Evolutionary conservation across 2,888 invertebrate species (phyloP).

Genomic region (Dendrolimus houi): DNA sequence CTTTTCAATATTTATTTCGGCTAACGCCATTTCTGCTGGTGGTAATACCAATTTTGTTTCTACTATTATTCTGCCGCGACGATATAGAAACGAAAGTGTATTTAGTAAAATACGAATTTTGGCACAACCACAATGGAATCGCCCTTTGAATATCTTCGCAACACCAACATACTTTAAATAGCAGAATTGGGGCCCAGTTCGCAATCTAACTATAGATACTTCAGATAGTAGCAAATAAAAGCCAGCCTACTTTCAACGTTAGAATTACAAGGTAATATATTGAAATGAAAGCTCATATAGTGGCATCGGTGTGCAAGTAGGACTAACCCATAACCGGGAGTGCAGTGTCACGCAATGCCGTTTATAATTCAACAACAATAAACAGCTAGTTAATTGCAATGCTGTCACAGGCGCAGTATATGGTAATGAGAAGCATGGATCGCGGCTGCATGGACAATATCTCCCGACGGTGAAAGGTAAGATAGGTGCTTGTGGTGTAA

Average conservation of each 20-base stretch:
- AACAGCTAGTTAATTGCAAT: conserved; percentile 75
- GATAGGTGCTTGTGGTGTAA: conserved; percentile 37
- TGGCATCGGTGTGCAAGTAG: conserved; percentile 7
- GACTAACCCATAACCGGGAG: conserved; percentile 20
- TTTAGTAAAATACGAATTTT: no score
- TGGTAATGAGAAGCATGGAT: conserved; percentile 74
- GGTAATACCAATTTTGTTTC: no score
- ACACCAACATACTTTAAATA: no score
- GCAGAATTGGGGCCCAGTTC: no score
- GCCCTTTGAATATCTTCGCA: no score
- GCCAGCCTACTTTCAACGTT: not conserved
- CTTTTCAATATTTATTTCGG: no score
- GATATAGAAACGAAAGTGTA: no score
- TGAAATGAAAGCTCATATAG: conserved; percentile 22
- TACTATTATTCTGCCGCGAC: no score
- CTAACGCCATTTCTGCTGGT: no score
- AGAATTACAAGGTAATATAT: conserved; percentile 18
- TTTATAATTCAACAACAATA: conserved; percentile 75
- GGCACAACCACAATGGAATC: no score
- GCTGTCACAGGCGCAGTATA: conserved; percentile 74
- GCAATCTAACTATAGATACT: not conserved
- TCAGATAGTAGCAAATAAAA: not conserved
- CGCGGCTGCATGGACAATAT: conserved; percentile 71
- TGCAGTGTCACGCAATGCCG: conserved; percentile 54
- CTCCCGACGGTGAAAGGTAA: conserved; percentile 74